phyloP scores from a whole-genome alignment of 2,888 invertebrate species.

The Archips crataeganus region DNA sequence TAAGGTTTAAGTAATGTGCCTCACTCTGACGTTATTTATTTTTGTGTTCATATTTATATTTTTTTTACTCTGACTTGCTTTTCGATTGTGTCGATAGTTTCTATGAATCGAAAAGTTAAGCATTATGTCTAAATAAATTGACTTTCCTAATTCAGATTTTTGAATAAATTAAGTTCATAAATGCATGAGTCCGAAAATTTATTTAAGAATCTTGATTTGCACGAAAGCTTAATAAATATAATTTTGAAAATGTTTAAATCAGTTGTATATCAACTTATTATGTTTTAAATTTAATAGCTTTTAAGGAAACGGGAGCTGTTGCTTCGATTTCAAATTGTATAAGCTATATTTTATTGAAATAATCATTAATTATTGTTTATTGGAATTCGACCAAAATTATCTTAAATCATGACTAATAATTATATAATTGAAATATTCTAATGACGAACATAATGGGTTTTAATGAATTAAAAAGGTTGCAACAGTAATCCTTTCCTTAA shows the following conservation, averaged over 20 bases:
- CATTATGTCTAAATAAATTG: constrained; percentile 10
- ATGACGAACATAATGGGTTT: neutral
- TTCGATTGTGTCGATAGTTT: constrained; percentile 36
- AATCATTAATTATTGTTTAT: neutral
- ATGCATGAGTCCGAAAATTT: neutral
- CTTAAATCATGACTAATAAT: neutral
- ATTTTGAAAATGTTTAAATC: constrained; percentile 21
- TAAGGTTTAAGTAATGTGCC: constrained; percentile 43
- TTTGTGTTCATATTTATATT: constrained; percentile 43
- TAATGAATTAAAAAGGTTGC: neutral
- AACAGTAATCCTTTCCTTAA: constrained; percentile 8
- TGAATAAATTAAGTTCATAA: constrained; percentile 14
- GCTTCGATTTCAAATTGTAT: neutral
- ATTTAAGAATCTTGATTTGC: constrained; percentile 25
- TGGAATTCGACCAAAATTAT: neutral
- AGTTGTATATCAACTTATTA: neutral
- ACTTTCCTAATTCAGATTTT: constrained; percentile 25
- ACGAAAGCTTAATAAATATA: neutral
- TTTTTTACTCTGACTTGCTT: constrained; percentile 32
- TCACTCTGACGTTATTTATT: constrained; percentile 48
- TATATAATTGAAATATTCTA: neutral
- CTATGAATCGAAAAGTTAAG: constrained; percentile 37
- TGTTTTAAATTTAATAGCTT: constrained; percentile 6
- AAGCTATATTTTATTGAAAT: neutral
- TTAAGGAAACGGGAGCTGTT: constrained; percentile 3